phyloP scores from a whole-genome alignment of 2,797 vertebrate genomes.

The Aldrovandia affinis region DNA sequence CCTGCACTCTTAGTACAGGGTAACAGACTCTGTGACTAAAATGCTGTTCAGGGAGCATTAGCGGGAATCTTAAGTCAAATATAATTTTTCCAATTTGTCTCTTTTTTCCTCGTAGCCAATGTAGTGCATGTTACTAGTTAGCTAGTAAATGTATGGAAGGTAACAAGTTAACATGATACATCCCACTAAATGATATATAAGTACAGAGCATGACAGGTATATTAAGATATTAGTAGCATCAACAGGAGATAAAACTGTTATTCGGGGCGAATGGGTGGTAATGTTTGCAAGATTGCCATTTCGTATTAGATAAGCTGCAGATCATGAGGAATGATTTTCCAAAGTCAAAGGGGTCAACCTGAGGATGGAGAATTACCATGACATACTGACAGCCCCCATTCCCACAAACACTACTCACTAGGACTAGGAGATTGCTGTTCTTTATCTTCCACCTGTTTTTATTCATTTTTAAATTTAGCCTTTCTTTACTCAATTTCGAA shows the following conservation, averaged over 20 bases:
- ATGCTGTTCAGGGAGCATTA: not conserved
- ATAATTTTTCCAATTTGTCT: not conserved
- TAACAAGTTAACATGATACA: not conserved
- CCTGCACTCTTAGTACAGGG: not conserved
- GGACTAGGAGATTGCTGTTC: conserved; percentile 25
- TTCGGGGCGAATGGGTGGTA: conserved; percentile 17
- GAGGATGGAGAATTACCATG: not conserved
- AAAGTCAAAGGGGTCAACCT: not conserved
- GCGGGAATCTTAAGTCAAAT: not conserved
- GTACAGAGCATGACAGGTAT: not conserved
- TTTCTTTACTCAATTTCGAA: not conserved
- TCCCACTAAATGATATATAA: conserved; percentile 7
- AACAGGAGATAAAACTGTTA: conserved; percentile 22
- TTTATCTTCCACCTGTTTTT: conserved; percentile 28
- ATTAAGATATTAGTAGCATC: conserved; percentile 34
- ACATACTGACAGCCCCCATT: not conserved
- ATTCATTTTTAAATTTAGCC: too few species aligned
- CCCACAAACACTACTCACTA: conserved; percentile 15
- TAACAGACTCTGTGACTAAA: not conserved
- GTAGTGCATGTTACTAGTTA: not conserved
- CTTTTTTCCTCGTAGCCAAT: conserved; percentile 5
- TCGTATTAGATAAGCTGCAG: not conserved
- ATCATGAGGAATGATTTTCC: conserved; percentile 4
- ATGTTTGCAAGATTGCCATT: not conserved
- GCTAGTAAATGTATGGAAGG: conserved; percentile 5